phyloP scores from a whole-genome alignment of 2,113 vertebrate genomes.

The Chloebia gouldiae region DNA sequence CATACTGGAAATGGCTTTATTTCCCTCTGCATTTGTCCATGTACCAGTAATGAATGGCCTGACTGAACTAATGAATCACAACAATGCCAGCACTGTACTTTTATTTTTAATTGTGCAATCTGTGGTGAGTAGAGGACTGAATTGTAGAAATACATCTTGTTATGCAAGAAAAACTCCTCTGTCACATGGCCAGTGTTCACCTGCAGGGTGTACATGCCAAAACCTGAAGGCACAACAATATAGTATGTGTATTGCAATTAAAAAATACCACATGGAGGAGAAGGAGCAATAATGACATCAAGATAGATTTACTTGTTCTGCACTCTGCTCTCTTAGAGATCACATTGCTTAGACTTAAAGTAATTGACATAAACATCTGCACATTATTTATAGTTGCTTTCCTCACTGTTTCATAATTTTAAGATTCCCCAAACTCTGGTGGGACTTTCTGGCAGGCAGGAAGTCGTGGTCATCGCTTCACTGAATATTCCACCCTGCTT shows the following conservation, averaged over 20 bases:
- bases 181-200: background rate
- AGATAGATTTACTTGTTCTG: background rate
- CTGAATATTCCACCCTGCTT: background rate
- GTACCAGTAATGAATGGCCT: background rate
- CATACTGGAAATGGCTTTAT: background rate
- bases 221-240: background rate
- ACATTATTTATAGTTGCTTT: background rate
- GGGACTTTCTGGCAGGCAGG: background rate
- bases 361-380: background rate
- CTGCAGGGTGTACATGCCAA: background rate
- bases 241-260: background rate
- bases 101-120: constrained; percentile 3
- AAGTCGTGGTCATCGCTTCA: background rate
- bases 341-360: background rate
- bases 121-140: background rate
- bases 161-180: background rate
- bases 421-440: background rate
- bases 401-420: background rate
- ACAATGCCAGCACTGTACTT: background rate
- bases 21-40: background rate
- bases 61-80: background rate
- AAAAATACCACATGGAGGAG: background rate
- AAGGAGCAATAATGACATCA: background rate
- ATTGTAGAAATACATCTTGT: background rate
- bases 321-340: background rate